Evolutionary conservation across 2,888 invertebrate species (phyloP).

Genomic region (Ferdinandea cuprea): DNA sequence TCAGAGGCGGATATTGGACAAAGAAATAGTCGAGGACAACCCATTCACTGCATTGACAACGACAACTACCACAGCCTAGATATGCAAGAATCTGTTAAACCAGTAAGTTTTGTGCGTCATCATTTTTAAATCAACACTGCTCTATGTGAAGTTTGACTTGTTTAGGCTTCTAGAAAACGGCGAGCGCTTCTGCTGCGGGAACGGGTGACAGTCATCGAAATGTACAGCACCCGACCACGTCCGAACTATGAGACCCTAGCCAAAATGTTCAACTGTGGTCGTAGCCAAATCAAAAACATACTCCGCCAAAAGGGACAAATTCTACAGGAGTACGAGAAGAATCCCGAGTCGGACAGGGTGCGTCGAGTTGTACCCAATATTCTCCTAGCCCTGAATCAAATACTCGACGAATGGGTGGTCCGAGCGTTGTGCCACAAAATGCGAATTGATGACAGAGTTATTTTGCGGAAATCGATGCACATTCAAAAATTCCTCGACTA

Average conservation of each 20-base stretch:
- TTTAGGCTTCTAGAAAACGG: conserved; percentile 52
- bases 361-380: conserved; percentile 59
- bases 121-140: background rate
- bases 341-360: conserved; percentile 64
- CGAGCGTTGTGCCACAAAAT: conserved; percentile 44
- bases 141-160: conserved; percentile 11
- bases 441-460: conserved; percentile 19
- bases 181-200: conserved; percentile 58
- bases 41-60: conserved; percentile 32
- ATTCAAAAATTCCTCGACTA: conserved; percentile 64
- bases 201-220: conserved; percentile 62
- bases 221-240: conserved; percentile 61
- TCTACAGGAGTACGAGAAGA: conserved; percentile 59
- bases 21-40: conserved; percentile 55
- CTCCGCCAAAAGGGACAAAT: conserved; percentile 65
- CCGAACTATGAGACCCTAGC: conserved; percentile 68
- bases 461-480: conserved; percentile 42
- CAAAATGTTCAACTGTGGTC: conserved; percentile 68
- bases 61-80: conserved; percentile 33
- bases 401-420: conserved; percentile 65
- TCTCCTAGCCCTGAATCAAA: conserved; percentile 47
- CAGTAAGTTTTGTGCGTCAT: conserved; percentile 37
- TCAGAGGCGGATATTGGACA: conserved; percentile 7
- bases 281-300: conserved; percentile 70
- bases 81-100: conserved; percentile 50